Evolutionary conservation across 2,888 invertebrate genomes (phyloP), one percentile per base, ranked within the genome.

Genomic region (Dexiosoma caninum): DNA sequence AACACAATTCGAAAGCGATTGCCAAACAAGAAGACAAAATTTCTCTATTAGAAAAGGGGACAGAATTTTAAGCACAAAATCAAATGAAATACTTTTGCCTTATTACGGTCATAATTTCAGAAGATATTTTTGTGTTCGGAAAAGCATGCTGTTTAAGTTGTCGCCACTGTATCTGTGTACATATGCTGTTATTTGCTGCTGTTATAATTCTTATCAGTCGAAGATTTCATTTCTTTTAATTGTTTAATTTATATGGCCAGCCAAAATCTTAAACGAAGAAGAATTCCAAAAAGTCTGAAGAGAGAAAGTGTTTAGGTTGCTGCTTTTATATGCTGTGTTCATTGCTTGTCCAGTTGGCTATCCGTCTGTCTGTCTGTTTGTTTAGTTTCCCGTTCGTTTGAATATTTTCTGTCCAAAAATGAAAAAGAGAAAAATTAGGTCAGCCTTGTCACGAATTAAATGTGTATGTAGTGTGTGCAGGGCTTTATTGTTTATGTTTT

Each of bases 261-360:
- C n/a, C 35, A 40, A 44, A 62, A 55, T 6, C 55, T 70, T 62
- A 46, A 55, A 53, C 37, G 37, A n/a, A 44, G 19, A 46, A 55
- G 14, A 35, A 27, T 49, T 0, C 9, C 27, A 27, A 57, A 59
- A 64, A 64, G 72, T 44, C n/a, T 71, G 53, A 64, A 21, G 72
- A 77, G 81, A 81, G 81, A 81, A 81, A 81, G 81, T 81, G 81
- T 77, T 81, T 77, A 46, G 51, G 72, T 81, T 40, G 49, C 40
- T 21, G 67, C 60, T 37, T 42, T n/a, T n/a, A n/a, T n/a, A n/a
- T n/a, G n/a, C n/a, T n/a, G n/a, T n/a, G n/a, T n/a, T n/a, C 16
- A 66, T 70, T 53, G 53, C 59, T 46, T 19, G 53, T 23, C 23
- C 7, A 21, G 4, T 21, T 10, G 72, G 4, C n/a, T 40, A 57